A percentile compares a stretch with the other conserved stretches of the same genome.
Evolutionary conservation across 2,888 invertebrate species (phyloP).

Genomic region (Synergus gifuensis): DNA sequence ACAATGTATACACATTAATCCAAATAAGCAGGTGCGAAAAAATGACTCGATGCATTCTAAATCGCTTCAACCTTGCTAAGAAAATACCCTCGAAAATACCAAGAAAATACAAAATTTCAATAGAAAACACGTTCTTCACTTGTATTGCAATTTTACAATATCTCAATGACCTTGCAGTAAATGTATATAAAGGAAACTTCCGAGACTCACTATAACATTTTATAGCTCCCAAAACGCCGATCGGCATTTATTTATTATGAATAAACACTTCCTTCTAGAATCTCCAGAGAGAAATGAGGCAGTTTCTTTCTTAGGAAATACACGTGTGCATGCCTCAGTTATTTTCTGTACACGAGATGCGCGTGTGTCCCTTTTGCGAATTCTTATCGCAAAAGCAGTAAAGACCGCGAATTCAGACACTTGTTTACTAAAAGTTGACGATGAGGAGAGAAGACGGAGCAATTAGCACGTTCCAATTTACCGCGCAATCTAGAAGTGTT

Average conservation of each 20-base stretch:
- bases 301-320: background rate
- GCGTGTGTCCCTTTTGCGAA: background rate
- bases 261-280: conserved; percentile 1
- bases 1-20: conserved; percentile 5
- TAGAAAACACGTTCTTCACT: background rate
- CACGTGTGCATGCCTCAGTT: background rate
- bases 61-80: background rate
- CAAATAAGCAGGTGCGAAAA: conserved; percentile 12
- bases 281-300: conserved; percentile 9
- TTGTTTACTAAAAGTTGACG: conserved; percentile 17
- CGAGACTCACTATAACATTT: background rate
- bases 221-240: background rate
- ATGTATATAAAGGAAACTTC: background rate
- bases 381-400: background rate
- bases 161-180: too few relatives aligned
- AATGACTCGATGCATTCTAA: background rate
- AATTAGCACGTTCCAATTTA: conserved; percentile 34
- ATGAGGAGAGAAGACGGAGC: conserved; percentile 5
- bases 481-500: conserved; percentile 33
- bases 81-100: background rate
- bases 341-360: background rate
- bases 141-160: too few relatives aligned
- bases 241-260: background rate
- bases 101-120: background rate
- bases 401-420: background rate